Percentiles rank a stretch among this genome's conserved stretches.
Evolutionary conservation across 2,113 vertebrate genomes (phyloP).

Genomic region (Chlorocebus sabaeus): DNA sequence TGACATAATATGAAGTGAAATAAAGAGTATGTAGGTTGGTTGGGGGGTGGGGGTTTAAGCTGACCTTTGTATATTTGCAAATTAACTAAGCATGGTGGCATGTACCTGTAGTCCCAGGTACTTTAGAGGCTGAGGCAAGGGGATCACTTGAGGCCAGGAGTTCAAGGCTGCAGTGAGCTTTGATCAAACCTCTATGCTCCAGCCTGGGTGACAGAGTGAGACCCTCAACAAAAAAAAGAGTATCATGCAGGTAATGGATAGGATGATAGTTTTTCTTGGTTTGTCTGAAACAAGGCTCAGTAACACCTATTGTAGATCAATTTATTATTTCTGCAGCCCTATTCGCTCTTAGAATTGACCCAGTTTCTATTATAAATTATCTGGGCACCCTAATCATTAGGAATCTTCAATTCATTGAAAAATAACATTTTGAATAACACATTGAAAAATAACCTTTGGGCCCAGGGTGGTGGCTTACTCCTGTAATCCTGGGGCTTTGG

Average conservation of each 20-base stretch:
- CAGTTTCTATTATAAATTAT: background rate
- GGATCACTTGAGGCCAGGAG: too few relatives aligned
- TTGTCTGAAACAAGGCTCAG: background rate
- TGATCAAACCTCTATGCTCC: too few relatives aligned
- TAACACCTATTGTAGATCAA: background rate
- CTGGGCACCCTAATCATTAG: background rate
- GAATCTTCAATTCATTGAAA: constrained; percentile 1
- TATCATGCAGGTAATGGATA: background rate
- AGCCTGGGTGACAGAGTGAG: too few relatives aligned
- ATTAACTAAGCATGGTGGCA: too few relatives aligned
- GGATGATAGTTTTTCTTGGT: background rate
- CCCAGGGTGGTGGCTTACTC: too few relatives aligned
- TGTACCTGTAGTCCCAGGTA: too few relatives aligned
- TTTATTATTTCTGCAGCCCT: background rate
- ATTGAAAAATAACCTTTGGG: background rate
- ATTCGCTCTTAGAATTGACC: background rate
- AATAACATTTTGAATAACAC: background rate
- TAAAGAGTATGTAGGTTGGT: background rate
- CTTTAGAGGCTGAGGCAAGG: too few relatives aligned
- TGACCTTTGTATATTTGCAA: background rate
- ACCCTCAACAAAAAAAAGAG: background rate
- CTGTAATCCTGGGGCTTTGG: too few relatives aligned
- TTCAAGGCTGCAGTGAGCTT: too few relatives aligned
- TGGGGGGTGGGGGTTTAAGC: background rate
- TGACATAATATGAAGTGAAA: background rate